Evolutionary conservation across 2,888 invertebrate species (phyloP).

Genomic region (Sabatieria punctata): DNA sequence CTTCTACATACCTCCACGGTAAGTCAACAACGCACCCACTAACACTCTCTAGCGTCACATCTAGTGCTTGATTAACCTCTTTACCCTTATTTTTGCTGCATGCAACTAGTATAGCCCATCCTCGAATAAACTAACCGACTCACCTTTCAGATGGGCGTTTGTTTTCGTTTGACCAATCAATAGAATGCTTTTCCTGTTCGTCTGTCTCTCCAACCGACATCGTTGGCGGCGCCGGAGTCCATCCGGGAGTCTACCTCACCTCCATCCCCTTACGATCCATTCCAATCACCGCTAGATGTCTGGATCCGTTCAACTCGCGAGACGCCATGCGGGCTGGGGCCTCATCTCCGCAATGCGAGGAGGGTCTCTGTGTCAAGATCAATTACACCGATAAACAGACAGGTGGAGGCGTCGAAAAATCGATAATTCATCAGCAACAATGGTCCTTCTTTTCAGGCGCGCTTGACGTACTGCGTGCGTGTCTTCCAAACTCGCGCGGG

Average conservation of each 20-base stretch:
- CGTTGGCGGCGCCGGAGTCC: conserved; percentile 8
- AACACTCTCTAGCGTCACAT: no score
- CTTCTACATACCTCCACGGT: no score
- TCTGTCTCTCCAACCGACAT: conserved; percentile 7
- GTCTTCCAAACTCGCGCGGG: conserved; percentile 8
- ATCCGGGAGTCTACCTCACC: conserved; percentile 10
- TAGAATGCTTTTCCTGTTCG: conserved; percentile 8
- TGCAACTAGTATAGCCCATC: no score
- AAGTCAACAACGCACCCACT: no score
- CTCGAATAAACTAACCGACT: no score
- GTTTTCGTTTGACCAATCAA: no score
- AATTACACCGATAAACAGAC: conserved; percentile 9
- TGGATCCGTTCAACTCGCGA: neutral
- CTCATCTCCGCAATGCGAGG: conserved; percentile 7
- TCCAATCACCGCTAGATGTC: neutral
- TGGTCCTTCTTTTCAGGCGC: conserved; percentile 5
- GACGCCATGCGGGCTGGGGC: neutral
- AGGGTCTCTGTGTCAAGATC: conserved; percentile 10
- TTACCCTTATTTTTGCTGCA: no score
- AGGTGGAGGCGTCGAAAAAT: neutral
- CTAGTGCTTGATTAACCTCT: no score
- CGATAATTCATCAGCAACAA: neutral
- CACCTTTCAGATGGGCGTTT: no score
- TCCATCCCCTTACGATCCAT: neutral
- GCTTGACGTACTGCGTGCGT: conserved; percentile 10